phyloP scores from a whole-genome alignment of 92 coral and sea anemone species.

The Zoanthus gigantus region DNA sequence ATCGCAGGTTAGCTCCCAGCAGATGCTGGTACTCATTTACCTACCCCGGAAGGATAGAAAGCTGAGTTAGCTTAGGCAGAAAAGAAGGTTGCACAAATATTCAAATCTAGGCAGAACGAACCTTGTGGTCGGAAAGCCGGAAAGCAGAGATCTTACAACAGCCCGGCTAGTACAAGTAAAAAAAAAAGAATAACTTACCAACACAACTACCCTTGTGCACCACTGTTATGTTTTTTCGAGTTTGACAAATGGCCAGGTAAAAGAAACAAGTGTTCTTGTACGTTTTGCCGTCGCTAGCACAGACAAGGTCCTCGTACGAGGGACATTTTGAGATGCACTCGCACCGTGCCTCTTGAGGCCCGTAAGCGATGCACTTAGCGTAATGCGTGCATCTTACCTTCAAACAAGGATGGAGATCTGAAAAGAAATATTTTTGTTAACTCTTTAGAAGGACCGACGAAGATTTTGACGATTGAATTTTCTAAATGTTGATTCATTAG shows the following conservation, averaged over 20 bases:
- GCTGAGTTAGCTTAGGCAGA: too few relatives aligned
- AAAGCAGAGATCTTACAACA: too few relatives aligned
- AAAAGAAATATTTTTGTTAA: neutral
- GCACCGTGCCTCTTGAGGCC: conserved; percentile 63
- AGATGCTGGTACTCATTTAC: too few relatives aligned
- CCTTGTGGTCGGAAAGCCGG: too few relatives aligned
- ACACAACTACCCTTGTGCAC: conserved; percentile 69
- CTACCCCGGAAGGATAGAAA: too few relatives aligned
- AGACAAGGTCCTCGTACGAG: conserved; percentile 53
- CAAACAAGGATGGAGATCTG: conserved; percentile 73
- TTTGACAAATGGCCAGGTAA: conserved; percentile 65
- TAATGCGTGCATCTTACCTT: conserved; percentile 61
- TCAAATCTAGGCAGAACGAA: neutral
- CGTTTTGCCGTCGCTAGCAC: conserved; percentile 72
- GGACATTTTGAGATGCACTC: conserved; percentile 57
- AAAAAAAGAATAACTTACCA: conserved; percentile 36
- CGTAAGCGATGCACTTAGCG: conserved; percentile 58
- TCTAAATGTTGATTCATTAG: too few relatives aligned
- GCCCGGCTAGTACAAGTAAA: neutral
- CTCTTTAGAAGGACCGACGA: too few relatives aligned
- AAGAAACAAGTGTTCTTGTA: conserved; percentile 68
- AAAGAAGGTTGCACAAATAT: too few relatives aligned
- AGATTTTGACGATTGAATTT: too few relatives aligned
- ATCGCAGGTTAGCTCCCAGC: too few relatives aligned
- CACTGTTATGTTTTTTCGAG: conserved; percentile 50